Base-by-base conservation (phyloP, 2,888 invertebrate species). In the Parapristionchus giblindavisi region DNA sequence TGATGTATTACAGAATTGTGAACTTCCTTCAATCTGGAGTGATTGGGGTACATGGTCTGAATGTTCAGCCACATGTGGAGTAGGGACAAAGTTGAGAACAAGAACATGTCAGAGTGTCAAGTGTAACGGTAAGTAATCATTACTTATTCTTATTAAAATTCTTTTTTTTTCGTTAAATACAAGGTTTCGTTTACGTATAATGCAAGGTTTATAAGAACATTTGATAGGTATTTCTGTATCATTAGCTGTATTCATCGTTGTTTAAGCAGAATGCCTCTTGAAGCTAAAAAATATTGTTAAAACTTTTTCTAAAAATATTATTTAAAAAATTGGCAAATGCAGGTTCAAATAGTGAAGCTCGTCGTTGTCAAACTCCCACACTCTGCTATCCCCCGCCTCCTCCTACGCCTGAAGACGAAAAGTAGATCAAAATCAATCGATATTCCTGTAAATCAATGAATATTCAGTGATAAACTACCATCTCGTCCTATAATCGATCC, bases 1-100 rank as follows among this genome's bases (percentile, higher is more conserved):
- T n/a, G n/a, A n/a, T n/a, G n/a, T n/a, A 56, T 24, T 56, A n/a
- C 56, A 71, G 70, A 71, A 71, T 27, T 73, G 73, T 11, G 73
- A 73, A 32, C 29, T 43, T 34, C 73, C 73, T 3, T 60, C 73
- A 27, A 73, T 73, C 60, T 73, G 73, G 73, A 51, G 60, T 11
- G 60, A 73, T 11, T 73, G 73, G 73, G 48, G 48, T 8, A 36
- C 24, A 14, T 73, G 73, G 73, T 73, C 73, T 1, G 60, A 27
- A 8, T 73, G 73, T 36, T 60, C 73, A 6, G 11, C 51, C 24
- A 38, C 73, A 27, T 73, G 73, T 61, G 73, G 73, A 73, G 51
- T 73, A 4, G 73, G 73, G 21, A 73, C 73, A 8, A 60, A 51
- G 34, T 51, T n/a, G 32, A 43, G 73, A 21, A 36, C 29, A 29